A percentile compares a stretch with the other conserved stretches of the same genome.
These are phyloP conservation scores for Sebastes vulpes DNA, from an alignment of 2,797 vertebrate genomes.

Conservation along the genomic window DNA sequence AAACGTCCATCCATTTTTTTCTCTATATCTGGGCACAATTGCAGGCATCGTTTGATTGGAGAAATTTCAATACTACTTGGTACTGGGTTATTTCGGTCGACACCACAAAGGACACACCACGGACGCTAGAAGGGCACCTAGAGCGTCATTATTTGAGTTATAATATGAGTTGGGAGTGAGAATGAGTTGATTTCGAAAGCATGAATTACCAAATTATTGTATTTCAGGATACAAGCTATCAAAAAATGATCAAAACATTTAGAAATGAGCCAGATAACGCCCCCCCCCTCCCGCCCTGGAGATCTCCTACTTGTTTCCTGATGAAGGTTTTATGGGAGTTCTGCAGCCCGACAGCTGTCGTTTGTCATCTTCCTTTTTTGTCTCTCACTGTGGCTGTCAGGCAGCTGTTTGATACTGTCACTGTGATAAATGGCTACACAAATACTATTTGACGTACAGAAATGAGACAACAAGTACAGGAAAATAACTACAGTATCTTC, in stretches of 20 bases:
- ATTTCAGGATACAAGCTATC: neutral
- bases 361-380: neutral
- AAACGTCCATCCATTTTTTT: too few relatives aligned
- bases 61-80: too few relatives aligned
- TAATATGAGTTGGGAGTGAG: too few relatives aligned
- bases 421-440: conserved; percentile 9
- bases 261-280: neutral
- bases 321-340: neutral
- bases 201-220: too few relatives aligned
- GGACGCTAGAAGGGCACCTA: too few relatives aligned
- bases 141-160: too few relatives aligned
- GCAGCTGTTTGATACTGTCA: neutral
- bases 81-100: too few relatives aligned
- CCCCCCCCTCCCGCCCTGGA: neutral
- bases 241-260: neutral
- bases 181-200: too few relatives aligned
- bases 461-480: neutral
- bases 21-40: too few relatives aligned
- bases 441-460: neutral
- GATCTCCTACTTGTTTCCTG: neutral
- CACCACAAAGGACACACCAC: too few relatives aligned
- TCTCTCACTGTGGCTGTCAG: neutral
- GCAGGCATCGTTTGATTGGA: too few relatives aligned
- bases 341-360: neutral
- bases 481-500: too few relatives aligned